phyloP scores from a whole-genome alignment of 2,797 vertebrate species.

The Iguana delicatissima region DNA sequence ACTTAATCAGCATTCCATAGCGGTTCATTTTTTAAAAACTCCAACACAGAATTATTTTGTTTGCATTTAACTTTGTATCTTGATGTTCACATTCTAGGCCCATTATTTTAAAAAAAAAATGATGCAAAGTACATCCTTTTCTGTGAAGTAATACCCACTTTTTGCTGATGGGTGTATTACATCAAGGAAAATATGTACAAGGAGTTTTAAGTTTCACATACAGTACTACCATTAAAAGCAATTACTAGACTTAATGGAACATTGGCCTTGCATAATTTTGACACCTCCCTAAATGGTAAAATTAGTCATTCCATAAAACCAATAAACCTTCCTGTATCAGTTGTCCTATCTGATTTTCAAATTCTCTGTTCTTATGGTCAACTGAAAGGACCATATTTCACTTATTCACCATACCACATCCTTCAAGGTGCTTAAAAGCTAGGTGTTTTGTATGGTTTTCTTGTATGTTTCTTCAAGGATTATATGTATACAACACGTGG shows the following conservation, averaged over 20 bases:
- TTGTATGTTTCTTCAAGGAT: conserved; percentile 17
- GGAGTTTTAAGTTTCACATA: conserved; percentile 42
- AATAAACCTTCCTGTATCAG: conserved; percentile 36
- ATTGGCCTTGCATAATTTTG: conserved; percentile 7
- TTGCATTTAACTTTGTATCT: conserved; percentile 34
- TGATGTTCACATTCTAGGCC: conserved; percentile 28
- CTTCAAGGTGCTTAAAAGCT: conserved; percentile 31
- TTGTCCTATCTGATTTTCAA: conserved; percentile 17
- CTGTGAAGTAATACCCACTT: background rate
- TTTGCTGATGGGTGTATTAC: conserved; percentile 27
- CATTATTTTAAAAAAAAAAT: conserved; percentile 5
- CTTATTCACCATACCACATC: conserved; percentile 16
- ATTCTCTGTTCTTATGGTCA: conserved; percentile 23
- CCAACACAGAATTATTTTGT: no score
- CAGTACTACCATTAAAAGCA: conserved; percentile 32
- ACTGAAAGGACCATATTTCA: conserved; percentile 27
- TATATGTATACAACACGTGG: conserved; percentile 7
- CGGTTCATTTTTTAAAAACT: no score
- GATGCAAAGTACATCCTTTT: conserved; percentile 32
- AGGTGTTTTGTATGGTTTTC: background rate
- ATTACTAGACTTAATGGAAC: conserved; percentile 46
- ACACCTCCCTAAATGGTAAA: background rate
- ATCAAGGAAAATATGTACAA: conserved; percentile 50
- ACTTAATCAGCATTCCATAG: conserved; percentile 5
- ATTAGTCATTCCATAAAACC: conserved; percentile 29